phyloP scores from a whole-genome alignment of 2,113 vertebrate species.

The Lophius piscatorius region DNA sequence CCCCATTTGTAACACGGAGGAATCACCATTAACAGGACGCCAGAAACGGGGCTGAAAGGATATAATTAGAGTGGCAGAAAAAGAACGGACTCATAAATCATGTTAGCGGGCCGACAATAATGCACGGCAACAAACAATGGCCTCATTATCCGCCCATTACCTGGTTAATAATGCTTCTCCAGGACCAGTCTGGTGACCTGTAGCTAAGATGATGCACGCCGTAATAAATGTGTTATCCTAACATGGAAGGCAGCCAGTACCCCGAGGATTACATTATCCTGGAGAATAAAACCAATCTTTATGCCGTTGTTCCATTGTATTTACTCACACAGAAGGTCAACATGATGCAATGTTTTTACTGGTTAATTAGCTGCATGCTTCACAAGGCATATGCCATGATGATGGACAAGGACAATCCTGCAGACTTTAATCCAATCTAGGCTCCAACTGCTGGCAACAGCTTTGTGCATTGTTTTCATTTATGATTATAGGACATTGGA shows the following conservation, averaged over 20 bases:
- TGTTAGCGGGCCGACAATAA: constrained; percentile 51
- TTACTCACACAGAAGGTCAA: background rate
- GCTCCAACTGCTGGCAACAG: no score
- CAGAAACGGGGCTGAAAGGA: constrained; percentile 44
- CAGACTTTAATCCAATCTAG: no score
- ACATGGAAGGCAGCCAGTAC: background rate
- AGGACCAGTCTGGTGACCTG: constrained; percentile 42
- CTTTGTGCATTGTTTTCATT: no score
- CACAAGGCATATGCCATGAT: no score
- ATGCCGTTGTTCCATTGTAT: no score
- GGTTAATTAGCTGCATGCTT: no score
- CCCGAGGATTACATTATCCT: background rate
- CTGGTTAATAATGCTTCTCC: constrained; percentile 65
- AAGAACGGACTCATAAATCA: constrained; percentile 70
- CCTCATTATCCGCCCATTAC: constrained; percentile 69
- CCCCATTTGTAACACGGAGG: background rate
- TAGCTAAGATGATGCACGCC: constrained; percentile 9
- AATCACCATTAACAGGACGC: constrained; percentile 30
- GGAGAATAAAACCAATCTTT: background rate
- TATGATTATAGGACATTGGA: no score
- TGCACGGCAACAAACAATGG: constrained; percentile 61
- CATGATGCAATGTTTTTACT: background rate
- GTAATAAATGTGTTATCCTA: constrained; percentile 25
- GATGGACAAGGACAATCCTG: no score
- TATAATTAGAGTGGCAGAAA: constrained; percentile 57